Evolutionary conservation across 2,888 invertebrate genomes (phyloP).

Genomic region (Leptinotarsa rubiginosa): DNA sequence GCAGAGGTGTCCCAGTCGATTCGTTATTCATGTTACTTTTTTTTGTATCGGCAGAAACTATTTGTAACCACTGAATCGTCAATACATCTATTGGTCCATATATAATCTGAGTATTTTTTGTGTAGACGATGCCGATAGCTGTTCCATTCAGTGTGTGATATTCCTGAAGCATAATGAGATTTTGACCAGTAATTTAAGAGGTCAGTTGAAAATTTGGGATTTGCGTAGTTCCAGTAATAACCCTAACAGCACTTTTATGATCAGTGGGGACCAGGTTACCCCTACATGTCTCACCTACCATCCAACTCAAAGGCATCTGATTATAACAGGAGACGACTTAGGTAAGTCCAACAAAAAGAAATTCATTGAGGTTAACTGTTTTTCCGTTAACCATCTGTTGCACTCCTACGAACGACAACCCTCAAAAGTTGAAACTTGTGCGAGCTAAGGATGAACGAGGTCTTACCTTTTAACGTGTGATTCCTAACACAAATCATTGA

Average conservation of each 20-base stretch:
- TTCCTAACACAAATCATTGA: too few relatives aligned
- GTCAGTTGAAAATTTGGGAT: constrained; percentile 92
- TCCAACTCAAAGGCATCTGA: constrained; percentile 88
- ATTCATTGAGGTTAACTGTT: too few relatives aligned
- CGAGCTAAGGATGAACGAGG: too few relatives aligned
- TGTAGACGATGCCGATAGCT: constrained; percentile 82
- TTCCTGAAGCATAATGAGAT: constrained; percentile 81
- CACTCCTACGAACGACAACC: too few relatives aligned
- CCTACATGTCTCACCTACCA: constrained; percentile 84
- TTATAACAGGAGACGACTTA: constrained; percentile 86
- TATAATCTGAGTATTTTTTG: constrained; percentile 32
- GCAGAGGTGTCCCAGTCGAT: too few relatives aligned
- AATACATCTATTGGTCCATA: neutral
- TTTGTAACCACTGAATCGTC: too few relatives aligned
- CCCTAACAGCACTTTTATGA: constrained; percentile 78
- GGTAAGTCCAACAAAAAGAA: constrained; percentile 61
- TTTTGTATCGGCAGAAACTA: too few relatives aligned
- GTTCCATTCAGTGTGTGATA: constrained; percentile 80
- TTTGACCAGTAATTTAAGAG: constrained; percentile 87
- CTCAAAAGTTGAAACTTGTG: too few relatives aligned
- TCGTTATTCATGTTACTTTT: too few relatives aligned
- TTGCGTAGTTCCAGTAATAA: constrained; percentile 74
- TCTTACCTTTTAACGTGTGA: too few relatives aligned
- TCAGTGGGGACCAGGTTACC: constrained; percentile 79
- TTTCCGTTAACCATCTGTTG: too few relatives aligned